A percentile compares a stretch with the other conserved stretches of the same genome.
Evolutionary conservation across 2,888 invertebrate genomes (phyloP).

Genomic region (Melitaea athalia): DNA sequence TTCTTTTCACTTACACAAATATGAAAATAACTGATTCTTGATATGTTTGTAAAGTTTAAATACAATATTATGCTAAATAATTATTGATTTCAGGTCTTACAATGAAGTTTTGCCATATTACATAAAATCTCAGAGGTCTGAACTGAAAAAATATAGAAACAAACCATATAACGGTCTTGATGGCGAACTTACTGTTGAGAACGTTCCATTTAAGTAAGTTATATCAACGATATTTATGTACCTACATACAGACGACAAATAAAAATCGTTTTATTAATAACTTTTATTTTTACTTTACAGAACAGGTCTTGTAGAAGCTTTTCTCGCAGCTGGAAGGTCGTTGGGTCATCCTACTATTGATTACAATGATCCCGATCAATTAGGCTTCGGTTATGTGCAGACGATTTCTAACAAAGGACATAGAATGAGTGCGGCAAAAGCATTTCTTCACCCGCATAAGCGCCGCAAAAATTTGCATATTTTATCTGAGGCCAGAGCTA

Average conservation of each 20-base stretch:
- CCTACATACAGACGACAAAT: not conserved
- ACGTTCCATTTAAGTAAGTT: conserved; percentile 81
- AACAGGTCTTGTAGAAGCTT: conserved; percentile 79
- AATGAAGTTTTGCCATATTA: conserved; percentile 83
- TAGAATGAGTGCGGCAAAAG: conserved; percentile 85
- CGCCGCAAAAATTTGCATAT: conserved; percentile 84
- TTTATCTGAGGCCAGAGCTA: conserved; percentile 66
- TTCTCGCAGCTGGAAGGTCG: conserved; percentile 83
- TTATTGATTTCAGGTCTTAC: conserved; percentile 81
- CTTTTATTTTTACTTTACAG: conserved; percentile 52
- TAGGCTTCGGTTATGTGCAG: conserved; percentile 82
- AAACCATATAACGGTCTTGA: conserved; percentile 82
- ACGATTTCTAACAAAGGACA: conserved; percentile 83
- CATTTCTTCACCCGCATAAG: conserved; percentile 85
- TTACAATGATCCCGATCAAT: conserved; percentile 83
- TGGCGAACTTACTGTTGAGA: conserved; percentile 84
- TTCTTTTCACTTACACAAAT: not conserved
- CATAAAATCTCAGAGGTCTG: conserved; percentile 83
- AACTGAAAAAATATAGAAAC: conserved; percentile 74
- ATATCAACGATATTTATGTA: not conserved
- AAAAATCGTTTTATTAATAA: not conserved
- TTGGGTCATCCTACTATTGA: conserved; percentile 82
- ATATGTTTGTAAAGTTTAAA: not conserved
- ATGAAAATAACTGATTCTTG: not conserved
- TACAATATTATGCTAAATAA: conserved; percentile 14